Base-by-base conservation (phyloP, 2,113 vertebrate species). In the Gobiocypris rarus region DNA sequence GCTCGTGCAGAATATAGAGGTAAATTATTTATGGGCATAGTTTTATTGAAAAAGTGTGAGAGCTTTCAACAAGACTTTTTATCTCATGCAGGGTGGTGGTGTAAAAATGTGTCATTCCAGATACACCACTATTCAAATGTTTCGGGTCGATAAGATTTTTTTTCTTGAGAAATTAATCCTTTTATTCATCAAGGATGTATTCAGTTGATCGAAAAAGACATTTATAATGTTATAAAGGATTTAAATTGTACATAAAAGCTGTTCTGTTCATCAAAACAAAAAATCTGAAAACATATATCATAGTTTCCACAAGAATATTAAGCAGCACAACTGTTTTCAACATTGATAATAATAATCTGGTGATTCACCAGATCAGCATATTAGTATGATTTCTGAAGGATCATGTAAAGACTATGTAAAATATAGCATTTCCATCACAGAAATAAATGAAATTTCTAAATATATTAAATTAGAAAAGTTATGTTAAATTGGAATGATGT, bases 1-100 rank as follows among this genome's bases (percentile, higher is more conserved):
- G 87, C 87, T 95, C 69, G 89, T 96, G 70, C 94, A 94, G 24
- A 95, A 92, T 84, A 95, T 97, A 1, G 94, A 99, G 96, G 98
- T 98, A 93, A 71, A 26, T 41, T 38, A 19, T 43, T 41, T 43
- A 70, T 3, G n/a, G 2, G 3, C 19, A n/a, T 6, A 14, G 9
- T 65, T 65, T 65, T 31, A 3, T 65, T 65, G 61, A 17, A 52
- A 54, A 54, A 54, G 52, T 2, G 2, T 54, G 52, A 8, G 17
- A 54, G 7, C 7, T 7, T 22, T 48, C 43, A 45, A 45, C 9
- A 45, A 45, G 43, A 11, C 43, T 48, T 48, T 48, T 54, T 54
- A 19, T 19, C 52, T 19, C 19, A 14, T 19, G 4, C 52, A 54
- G 6, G 22, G 0, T 59, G n/a, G 26, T 65, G 26, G 10, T 4